Evolutionary conservation across 2,113 vertebrate genomes (phyloP), one percentile per base, ranked within the genome.

Genomic region (Protobothrops flavoviridis): DNA sequence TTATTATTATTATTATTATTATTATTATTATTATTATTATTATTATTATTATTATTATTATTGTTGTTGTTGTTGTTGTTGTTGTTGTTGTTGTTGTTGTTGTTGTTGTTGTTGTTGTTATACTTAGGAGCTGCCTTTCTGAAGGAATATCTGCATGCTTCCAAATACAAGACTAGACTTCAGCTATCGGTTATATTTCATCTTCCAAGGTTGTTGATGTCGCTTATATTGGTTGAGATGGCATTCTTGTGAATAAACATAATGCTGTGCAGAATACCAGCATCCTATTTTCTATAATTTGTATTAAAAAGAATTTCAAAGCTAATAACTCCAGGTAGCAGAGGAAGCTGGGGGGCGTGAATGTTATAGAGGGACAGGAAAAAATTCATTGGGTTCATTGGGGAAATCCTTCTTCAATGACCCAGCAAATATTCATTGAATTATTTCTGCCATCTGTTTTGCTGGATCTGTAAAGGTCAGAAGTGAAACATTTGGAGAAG

Each of bases 391-490:
- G 9, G 61, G 9, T 69, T 74, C 2, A 74, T 21, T 81, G 6
- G 33, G 33, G 2, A 39, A 3, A 20, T 94, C 91, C 85, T 95
- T 94, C 85, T 26, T 48, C 6, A 93, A 61, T 52, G 59, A 94
- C 0, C 0, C 20, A 56, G 3, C 56, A 89, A 94, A 90, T 89
- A 56, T 95, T 95, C 94, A 90, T 0, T 0, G 29, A 90, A 88
- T 61, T 91, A 0, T 93, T 95, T 93, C 86, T 93, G 93, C 45
- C 29, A 91, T 89, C 23, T 95, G n/a, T 53, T 95, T 91, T 81
- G 91, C 4, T 91, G 8, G 56, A 93, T 96, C 88, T 87, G 88
- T 89, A 59, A 95, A 93, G 88, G 11, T 52, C 56, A 94, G 94
- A 91, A 91, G 50, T 11, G 50, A 95, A 43, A n/a, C 39, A 50